Evolutionary conservation across 2,888 invertebrate genomes (phyloP).

Genomic region (Metalampra italica): DNA sequence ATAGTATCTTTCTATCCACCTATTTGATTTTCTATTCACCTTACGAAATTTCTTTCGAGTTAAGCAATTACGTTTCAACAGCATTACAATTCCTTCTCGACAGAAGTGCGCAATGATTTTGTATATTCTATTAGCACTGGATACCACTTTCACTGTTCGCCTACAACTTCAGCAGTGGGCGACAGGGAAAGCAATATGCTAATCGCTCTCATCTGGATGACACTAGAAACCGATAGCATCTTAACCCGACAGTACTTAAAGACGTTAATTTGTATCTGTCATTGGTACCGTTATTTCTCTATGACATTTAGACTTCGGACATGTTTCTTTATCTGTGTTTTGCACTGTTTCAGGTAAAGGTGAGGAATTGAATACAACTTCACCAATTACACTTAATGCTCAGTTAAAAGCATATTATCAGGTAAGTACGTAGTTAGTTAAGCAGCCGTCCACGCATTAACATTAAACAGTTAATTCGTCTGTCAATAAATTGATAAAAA

Average conservation of each 20-base stretch:
- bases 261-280: conserved; percentile 2
- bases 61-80: conserved; percentile 5
- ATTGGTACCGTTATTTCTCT: background rate
- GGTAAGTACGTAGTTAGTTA: background rate
- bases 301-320: background rate
- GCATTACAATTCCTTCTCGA: conserved; percentile 14
- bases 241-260: conserved; percentile 4
- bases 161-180: conserved; percentile 48
- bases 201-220: conserved; percentile 30
- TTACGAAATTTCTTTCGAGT: background rate
- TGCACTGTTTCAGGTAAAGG: conserved; percentile 66
- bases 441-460: background rate
- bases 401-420: background rate
- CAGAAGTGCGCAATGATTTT: conserved; percentile 27
- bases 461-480: background rate
- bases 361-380: conserved; percentile 29
- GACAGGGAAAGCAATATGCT: conserved; percentile 50
- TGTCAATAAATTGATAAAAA: background rate
- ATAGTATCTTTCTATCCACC: background rate
- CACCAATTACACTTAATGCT: background rate
- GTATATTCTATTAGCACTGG: conserved; percentile 24
- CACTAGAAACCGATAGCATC: conserved; percentile 23
- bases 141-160: conserved; percentile 58
- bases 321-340: conserved; percentile 19
- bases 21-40: background rate